phyloP scores from a whole-genome alignment of 2,797 vertebrate genomes.

The Corythornis leucogaster region DNA sequence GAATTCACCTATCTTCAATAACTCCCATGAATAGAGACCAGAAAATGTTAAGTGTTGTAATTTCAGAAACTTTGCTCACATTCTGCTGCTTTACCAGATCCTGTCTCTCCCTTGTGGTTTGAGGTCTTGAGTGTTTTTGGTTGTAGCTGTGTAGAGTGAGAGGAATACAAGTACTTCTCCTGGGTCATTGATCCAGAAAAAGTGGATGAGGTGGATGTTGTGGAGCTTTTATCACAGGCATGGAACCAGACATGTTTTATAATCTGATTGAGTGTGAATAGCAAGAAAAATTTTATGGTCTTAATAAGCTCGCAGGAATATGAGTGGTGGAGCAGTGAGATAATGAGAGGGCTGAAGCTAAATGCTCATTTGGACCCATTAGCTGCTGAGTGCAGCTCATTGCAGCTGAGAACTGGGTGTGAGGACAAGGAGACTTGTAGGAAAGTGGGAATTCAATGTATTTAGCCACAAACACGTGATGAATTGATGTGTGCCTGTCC shows the following conservation, averaged over 20 bases:
- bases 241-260: neutral
- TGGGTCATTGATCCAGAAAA: neutral
- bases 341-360: neutral
- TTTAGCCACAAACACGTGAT: conserved; percentile 11
- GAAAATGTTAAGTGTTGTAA: neutral
- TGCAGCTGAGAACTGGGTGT: neutral
- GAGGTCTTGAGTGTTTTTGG: conserved; percentile 38
- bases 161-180: neutral
- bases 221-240: neutral
- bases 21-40: neutral
- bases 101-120: neutral
- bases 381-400: neutral
- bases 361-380: neutral
- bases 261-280: neutral
- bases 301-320: neutral
- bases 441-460: neutral
- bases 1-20: neutral
- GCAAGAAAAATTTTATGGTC: neutral
- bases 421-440: neutral
- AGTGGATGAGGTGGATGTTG: neutral
- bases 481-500: neutral
- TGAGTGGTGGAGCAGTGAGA: neutral
- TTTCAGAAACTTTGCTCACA: neutral
- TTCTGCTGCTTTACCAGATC: neutral
- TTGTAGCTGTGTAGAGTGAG: neutral